A percentile compares a stretch with the other conserved stretches of the same genome.
Conservation (phyloP, 2,113 vertebrate species). For the Grantiella picta region DNA sequence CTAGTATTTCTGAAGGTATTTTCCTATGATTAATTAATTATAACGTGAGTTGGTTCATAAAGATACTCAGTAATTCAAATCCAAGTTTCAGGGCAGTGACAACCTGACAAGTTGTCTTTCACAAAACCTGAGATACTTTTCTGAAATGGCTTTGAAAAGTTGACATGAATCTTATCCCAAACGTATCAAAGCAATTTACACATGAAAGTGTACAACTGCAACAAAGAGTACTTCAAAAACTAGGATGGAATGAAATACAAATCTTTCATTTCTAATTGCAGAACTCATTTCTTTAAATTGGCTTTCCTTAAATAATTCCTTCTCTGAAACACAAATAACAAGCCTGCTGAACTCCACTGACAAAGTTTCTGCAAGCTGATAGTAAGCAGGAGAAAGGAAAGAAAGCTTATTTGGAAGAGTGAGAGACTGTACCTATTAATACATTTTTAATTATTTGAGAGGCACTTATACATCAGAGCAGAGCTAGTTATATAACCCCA, state of each 20-base stretch:
- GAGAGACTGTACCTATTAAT: neutral
- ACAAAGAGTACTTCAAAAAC: neutral
- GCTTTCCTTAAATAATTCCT: neutral
- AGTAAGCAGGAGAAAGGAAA: neutral
- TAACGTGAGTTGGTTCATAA: neutral
- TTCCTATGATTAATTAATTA: neutral
- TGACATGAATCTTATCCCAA: neutral
- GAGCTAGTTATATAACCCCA: neutral
- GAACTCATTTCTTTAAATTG: neutral
- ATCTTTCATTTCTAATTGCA: neutral
- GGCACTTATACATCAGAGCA: neutral
- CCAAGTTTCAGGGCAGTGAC: neutral
- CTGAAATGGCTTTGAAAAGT: neutral
- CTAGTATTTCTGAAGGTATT: neutral
- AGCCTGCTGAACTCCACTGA: neutral
- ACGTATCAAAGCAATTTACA: neutral
- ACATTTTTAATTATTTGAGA: neutral
- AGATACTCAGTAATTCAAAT: neutral
- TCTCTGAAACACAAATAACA: neutral
- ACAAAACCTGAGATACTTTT: neutral
- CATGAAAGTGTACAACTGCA: neutral
- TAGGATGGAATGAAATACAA: neutral
- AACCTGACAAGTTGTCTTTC: neutral
- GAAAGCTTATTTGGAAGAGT: neutral
- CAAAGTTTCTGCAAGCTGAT: neutral